These are phyloP conservation scores for Protobothrops mucrosquamatus DNA, from an alignment of 2,113 vertebrate genomes.

Conservation along the genomic window DNA sequence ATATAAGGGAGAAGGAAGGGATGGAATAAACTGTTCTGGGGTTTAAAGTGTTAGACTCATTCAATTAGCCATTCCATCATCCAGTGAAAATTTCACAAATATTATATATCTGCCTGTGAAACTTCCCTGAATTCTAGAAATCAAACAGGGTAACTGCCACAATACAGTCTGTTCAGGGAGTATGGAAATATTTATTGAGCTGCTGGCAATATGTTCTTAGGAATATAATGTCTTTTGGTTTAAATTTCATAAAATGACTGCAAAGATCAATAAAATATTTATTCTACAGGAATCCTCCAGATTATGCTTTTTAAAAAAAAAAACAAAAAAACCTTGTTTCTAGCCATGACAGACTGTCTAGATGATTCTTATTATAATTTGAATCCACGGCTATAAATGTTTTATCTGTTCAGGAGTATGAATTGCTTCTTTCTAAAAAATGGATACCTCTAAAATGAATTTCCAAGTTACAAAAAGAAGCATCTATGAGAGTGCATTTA, in stretches of 20 bases:
- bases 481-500: background rate
- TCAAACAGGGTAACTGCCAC: background rate
- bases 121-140: background rate
- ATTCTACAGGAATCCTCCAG: background rate
- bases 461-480: background rate
- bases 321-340: background rate
- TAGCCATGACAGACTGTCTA: background rate
- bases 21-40: background rate
- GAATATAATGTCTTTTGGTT: background rate
- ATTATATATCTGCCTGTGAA: background rate
- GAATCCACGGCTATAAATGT: background rate
- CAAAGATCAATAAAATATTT: background rate
- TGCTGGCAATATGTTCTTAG: background rate
- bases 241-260: background rate
- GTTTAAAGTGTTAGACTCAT: background rate
- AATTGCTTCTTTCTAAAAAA: background rate
- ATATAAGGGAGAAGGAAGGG: background rate
- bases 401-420: background rate
- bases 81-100: background rate
- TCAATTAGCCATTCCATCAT: background rate
- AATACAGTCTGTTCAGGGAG: background rate
- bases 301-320: background rate
- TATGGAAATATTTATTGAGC: background rate
- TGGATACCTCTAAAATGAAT: background rate
- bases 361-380: background rate